phyloP scores from a whole-genome alignment of 2,113 vertebrate genomes.

The Canis aureus region DNA sequence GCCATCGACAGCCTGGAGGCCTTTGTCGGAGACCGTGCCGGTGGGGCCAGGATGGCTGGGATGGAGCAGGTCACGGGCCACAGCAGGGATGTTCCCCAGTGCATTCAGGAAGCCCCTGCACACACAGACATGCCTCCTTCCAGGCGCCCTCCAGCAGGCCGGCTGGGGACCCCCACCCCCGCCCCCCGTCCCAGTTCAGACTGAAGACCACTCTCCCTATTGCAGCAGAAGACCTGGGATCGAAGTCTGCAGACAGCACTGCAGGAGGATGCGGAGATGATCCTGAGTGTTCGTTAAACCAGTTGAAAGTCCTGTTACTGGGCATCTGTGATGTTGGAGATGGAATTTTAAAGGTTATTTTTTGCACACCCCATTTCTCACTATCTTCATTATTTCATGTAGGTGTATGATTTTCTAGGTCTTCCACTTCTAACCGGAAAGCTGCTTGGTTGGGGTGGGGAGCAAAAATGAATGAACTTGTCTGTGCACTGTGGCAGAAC shows the following conservation, averaged over 20 bases:
- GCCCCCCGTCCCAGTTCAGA: constrained; percentile 88
- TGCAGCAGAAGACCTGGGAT: constrained; percentile 82
- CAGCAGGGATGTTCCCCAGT: constrained; percentile 87
- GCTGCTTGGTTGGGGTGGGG: constrained; percentile 18
- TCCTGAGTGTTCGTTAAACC: neutral
- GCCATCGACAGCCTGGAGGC: constrained; percentile 94
- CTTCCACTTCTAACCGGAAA: constrained; percentile 71
- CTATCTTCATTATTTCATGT: neutral
- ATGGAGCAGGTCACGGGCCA: constrained; percentile 85
- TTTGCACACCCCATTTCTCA: constrained; percentile 75
- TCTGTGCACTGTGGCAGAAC: neutral
- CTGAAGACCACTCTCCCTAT: constrained; percentile 92
- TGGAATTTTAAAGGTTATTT: constrained; percentile 67
- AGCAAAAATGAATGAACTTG: neutral
- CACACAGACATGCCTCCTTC: constrained; percentile 90
- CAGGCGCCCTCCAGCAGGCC: constrained; percentile 89
- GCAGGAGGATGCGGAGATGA: neutral
- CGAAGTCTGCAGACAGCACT: neutral
- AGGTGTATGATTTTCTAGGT: constrained; percentile 65
- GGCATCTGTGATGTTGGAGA: constrained; percentile 62
- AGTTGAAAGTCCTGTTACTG: neutral
- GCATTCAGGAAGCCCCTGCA: constrained; percentile 93
- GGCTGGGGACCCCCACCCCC: constrained; percentile 87
- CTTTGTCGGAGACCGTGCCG: constrained; percentile 92
- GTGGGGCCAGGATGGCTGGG: constrained; percentile 89